Conservation (phyloP, 2,888 invertebrate species). For the Protophormia terraenovae region DNA sequence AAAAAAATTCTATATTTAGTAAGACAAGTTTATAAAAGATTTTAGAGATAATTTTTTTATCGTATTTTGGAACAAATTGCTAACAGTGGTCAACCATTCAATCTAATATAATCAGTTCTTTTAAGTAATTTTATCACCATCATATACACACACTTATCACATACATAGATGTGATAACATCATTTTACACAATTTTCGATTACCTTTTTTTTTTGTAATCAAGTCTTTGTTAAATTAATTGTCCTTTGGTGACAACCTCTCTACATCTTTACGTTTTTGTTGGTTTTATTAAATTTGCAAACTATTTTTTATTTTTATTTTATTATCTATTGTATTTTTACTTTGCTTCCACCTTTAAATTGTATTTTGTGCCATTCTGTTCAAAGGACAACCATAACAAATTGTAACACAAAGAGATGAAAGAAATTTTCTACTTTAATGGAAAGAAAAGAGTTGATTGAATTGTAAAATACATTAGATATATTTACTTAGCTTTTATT, state of each 20-base stretch:
- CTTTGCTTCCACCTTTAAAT: background rate
- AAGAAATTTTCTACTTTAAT: constrained; percentile 12
- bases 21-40: no score
- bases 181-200: background rate
- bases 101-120: background rate
- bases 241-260: background rate
- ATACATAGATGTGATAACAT: background rate
- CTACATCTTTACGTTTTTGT: background rate
- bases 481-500: background rate
- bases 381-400: background rate
- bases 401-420: background rate
- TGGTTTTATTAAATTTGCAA: constrained; percentile 7
- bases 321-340: background rate
- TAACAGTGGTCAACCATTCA: background rate
- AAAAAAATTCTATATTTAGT: no score
- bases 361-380: background rate
- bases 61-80: background rate
- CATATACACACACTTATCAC: background rate
- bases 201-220: background rate
- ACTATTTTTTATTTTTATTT: background rate
- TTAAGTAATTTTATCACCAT: background rate
- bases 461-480: constrained; percentile 12
- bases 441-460: background rate
- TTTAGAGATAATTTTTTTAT: background rate
- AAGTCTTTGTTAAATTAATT: constrained; percentile 10